Evolutionary conservation across 2,113 vertebrate genomes (phyloP).

Genomic region (Ptyas mucosa): DNA sequence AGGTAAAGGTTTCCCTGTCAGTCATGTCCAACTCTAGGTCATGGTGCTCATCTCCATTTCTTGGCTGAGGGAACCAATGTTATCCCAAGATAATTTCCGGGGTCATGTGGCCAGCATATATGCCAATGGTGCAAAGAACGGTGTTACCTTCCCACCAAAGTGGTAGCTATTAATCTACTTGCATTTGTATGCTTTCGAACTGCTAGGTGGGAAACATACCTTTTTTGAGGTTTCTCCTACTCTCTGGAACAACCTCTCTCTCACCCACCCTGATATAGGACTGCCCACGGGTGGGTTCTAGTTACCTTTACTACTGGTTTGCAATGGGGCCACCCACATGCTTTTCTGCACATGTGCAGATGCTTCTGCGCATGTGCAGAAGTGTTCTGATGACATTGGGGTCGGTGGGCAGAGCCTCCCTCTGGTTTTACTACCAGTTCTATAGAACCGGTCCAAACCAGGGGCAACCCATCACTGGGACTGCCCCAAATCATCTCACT

Average conservation of each 20-base stretch:
- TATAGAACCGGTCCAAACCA: too few relatives aligned
- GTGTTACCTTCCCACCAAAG: neutral
- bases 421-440: too few relatives aligned
- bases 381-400: too few relatives aligned
- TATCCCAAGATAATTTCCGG: neutral
- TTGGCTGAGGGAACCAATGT: neutral
- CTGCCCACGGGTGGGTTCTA: too few relatives aligned
- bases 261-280: neutral
- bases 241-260: neutral
- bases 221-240: neutral
- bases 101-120: neutral
- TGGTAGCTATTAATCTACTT: neutral
- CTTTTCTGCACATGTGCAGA: too few relatives aligned
- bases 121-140: neutral
- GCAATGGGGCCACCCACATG: too few relatives aligned
- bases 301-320: too few relatives aligned
- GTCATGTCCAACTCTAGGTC: neutral
- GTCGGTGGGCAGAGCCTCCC: too few relatives aligned
- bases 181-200: neutral
- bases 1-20: neutral
- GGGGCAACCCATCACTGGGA: too few relatives aligned
- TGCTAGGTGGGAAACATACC: neutral
- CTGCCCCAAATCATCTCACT: neutral
- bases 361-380: too few relatives aligned
- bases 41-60: neutral